A percentile compares a stretch with the other conserved stretches of the same genome.
Evolutionary conservation across 1,140 invertebrate genomes (phyloP).

Genomic region (Papilio dardanus): DNA sequence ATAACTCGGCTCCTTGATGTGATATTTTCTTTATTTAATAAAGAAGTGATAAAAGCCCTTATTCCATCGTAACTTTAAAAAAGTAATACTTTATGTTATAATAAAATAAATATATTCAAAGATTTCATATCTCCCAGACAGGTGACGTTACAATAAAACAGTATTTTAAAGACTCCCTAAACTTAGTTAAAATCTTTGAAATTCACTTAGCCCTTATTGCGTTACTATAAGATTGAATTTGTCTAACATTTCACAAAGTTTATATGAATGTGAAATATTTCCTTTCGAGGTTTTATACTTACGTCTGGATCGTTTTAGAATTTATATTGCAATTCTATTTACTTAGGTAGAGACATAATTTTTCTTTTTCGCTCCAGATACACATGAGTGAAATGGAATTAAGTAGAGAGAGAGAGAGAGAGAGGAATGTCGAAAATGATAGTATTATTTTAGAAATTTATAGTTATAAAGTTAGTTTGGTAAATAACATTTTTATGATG

Average conservation of each 20-base stretch:
- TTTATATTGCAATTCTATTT: conserved; percentile 3
- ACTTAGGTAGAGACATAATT: not conserved
- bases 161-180: conserved; percentile 3
- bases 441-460: too few species aligned
- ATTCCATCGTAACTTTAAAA: not conserved
- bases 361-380: not conserved
- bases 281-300: not conserved
- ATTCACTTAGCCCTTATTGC: not conserved
- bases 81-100: conserved; percentile 1
- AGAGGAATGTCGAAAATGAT: too few species aligned
- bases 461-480: not conserved
- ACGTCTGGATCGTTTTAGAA: not conserved
- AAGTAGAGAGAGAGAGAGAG: too few species aligned
- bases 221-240: not conserved
- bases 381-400: not conserved
- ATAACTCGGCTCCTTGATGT: too few species aligned
- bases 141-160: conserved; percentile 20
- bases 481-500: not conserved
- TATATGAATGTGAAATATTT: conserved; percentile 1
- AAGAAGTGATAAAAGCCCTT: not conserved
- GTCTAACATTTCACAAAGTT: not conserved
- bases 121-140: conserved; percentile 24
- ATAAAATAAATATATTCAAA: conserved; percentile 18
- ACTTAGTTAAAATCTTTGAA: not conserved
- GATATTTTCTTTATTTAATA: too few species aligned